Evolutionary conservation across 2,888 invertebrate genomes (phyloP), one percentile per base, ranked within the genome.

Genomic region (Abrostola triplasia): DNA sequence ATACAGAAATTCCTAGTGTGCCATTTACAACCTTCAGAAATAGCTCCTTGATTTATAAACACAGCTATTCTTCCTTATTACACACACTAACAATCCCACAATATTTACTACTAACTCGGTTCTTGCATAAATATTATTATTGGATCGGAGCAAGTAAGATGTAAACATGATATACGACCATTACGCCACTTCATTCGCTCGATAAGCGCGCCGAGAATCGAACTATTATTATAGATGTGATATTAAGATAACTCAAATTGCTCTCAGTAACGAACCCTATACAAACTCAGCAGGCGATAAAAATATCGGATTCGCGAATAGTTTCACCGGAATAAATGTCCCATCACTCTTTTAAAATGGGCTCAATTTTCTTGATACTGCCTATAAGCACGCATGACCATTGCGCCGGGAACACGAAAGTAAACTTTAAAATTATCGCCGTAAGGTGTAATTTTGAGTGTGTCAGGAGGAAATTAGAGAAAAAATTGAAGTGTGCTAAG

Each of bases 311-410:
- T 91, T 89, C 70, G 83, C 77, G 73, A 83, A 87, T 86, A 90
- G 87, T 91, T 89, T 82, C 64, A 62, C 60, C 24, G 58, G 68
- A 85, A 88, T 90, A 81, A 91, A 90, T 89, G 90, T 90, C 88
- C 88, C 86, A 92, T 91, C 91, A 88, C 88, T 93, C 91, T 90
- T 92, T 88, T 88, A 89, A 91, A 93, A 92, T 89, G 88, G 89
- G 81, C 77, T 79, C 92, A 89, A 92, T 92, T 90, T 90, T 79
- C 82, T 64, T 80, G 82, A 88, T 88, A 93, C 88, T 89, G 86
- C 87, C 87, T 85, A 81, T 76, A 82, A 87, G 84, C 93, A 93
- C 92, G 93, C 91, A 90, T 87, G 87, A 85, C 84, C 80, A 79
- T 61, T 81, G 68, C 47, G 11, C 0, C n/a, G 11, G 4, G 36